These are phyloP conservation scores for Oryzias javanicus DNA, from an alignment of 2,113 vertebrate species.

Conservation along the genomic window DNA sequence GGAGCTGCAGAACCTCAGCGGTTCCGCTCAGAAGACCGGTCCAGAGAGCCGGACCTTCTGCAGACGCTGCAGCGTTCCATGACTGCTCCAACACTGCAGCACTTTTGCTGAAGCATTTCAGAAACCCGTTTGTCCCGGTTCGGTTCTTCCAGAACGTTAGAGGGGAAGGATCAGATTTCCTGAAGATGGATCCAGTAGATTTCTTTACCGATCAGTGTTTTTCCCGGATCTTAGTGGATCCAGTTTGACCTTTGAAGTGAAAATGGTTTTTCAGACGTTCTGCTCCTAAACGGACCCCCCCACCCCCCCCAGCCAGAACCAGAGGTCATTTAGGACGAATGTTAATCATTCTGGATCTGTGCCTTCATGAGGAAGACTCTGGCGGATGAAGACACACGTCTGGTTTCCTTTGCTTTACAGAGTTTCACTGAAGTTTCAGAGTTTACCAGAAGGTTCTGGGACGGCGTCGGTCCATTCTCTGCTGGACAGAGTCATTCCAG, in stretches of 20 bases:
- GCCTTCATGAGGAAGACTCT: slow-evolving; percentile 50
- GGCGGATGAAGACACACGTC: slow-evolving; percentile 6
- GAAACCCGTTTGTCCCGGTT: background rate
- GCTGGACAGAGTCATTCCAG: slow-evolving; percentile 21
- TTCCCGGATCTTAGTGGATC: too few relatives aligned
- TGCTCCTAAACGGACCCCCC: too few relatives aligned
- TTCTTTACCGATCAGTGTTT: too few relatives aligned
- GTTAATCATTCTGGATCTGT: slow-evolving; percentile 41
- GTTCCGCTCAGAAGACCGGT: too few relatives aligned
- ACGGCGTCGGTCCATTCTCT: slow-evolving; percentile 18
- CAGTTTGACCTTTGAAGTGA: too few relatives aligned
- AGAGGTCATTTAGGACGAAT: slow-evolving; percentile 21
- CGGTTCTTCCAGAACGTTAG: slow-evolving; percentile 16
- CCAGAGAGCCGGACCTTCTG: too few relatives aligned
- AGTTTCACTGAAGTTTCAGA: slow-evolving; percentile 25
- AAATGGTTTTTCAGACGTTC: too few relatives aligned
- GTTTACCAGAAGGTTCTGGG: slow-evolving; percentile 30
- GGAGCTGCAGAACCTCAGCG: too few relatives aligned
- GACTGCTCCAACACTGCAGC: slow-evolving; percentile 37
- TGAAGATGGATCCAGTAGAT: too few relatives aligned
- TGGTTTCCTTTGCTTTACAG: slow-evolving; percentile 40
- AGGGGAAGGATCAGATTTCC: background rate
- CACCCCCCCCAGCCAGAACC: slow-evolving; percentile 4
- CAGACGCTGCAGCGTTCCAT: too few relatives aligned
- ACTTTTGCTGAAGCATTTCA: slow-evolving; percentile 36